Evolutionary conservation across 2,797 vertebrate genomes (phyloP), one percentile per base, ranked within the genome.

Genomic region (Rhabdomys pumilio): DNA sequence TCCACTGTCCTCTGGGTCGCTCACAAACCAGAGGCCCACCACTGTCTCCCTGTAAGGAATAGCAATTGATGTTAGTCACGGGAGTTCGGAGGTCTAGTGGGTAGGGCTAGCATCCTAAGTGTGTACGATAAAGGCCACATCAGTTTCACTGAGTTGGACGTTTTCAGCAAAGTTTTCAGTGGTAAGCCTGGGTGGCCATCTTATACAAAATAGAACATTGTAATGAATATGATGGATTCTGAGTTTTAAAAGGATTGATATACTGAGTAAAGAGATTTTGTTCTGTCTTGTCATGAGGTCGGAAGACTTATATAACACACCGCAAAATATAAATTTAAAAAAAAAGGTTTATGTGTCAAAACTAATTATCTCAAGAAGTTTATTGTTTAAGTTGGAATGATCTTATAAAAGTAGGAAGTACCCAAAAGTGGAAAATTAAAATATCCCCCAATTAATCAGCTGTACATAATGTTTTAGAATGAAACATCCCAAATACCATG

Each of bases 11-110:
- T 24, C 98, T 97, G 4, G 97, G 95, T 34, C 98, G 98, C 98
- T 99, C 99, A 0, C 99, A 99, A 77, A 99, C 99, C 77, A 99
- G 98, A 0, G 99, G 99, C 17, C 99, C 99, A 3, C 99, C 99
- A 0, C 99, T 99, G 99, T 99, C 99, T 0, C 99, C 99, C 99
- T 99, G 98, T 6, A 98, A 98, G 2, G 29, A 84, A 98, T 2
- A 97, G 79, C 5, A 59, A 44, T 15, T 38, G 72, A 14, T 0
- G 1, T 97, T 80, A 96, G 88, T 85, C 95, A 24, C 15, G 84
- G n/a, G 10, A n/a, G 80, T 81, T 81, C 80, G 72, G 69, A 87
- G 59, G 7, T n/a, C 44, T 11, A 17, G 19, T 0, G 9, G 20
- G n/a, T n/a, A n/a, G 53, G 53, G 6, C 0, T 38, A 17, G n/a